Conservation (phyloP, 2,113 vertebrate genomes). For the Anarrhichthys ocellatus region DNA sequence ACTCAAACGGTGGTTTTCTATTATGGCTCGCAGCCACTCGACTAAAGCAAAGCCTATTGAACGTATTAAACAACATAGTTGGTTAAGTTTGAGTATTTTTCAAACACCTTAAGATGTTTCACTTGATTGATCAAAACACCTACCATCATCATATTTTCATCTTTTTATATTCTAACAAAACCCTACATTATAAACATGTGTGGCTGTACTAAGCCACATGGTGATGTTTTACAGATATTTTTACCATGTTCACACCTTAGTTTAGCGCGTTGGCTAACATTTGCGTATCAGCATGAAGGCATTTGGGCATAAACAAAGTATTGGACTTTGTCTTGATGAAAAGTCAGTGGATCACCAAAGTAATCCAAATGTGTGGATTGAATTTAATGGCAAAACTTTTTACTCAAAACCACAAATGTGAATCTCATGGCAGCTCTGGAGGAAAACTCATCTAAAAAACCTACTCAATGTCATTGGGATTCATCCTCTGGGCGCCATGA, state of each 20-base stretch:
- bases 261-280: neutral
- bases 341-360: neutral
- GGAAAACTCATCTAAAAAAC: neutral
- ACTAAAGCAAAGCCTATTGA: neutral
- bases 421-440: neutral
- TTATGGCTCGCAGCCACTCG: neutral
- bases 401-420: neutral
- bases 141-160: neutral
- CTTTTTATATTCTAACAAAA: neutral
- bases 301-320: neutral
- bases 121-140: neutral
- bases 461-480: neutral
- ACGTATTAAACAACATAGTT: neutral
- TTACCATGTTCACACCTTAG: neutral
- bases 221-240: neutral
- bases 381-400: neutral
- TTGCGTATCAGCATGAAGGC: neutral
- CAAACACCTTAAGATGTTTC: neutral
- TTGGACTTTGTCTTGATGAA: neutral
- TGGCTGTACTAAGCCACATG: neutral
- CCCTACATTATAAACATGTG: neutral
- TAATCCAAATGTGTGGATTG: neutral
- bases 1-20: conserved; percentile 8
- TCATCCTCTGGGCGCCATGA: neutral
- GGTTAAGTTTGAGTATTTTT: neutral